phyloP scores from a whole-genome alignment of 2,797 vertebrate genomes.

The Scomberomorus guttatus region DNA sequence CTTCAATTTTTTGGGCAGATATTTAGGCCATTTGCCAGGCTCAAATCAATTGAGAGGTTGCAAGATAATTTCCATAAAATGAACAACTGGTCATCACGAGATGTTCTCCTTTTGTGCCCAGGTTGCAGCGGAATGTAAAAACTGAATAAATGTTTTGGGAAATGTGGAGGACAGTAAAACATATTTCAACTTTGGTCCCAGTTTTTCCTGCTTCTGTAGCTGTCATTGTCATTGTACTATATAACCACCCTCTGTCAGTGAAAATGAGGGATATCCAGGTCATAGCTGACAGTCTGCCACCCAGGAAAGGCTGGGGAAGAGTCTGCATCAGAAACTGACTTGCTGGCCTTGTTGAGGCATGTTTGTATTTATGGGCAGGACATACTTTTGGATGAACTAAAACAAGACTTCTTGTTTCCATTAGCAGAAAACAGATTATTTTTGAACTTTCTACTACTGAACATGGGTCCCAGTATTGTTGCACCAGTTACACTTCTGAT shows the following conservation, averaged over 20 bases:
- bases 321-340: conserved; percentile 31
- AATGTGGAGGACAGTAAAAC: conserved; percentile 23
- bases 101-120: background rate
- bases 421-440: conserved; percentile 46
- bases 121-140: background rate
- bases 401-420: conserved; percentile 52
- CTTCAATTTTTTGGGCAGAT: background rate
- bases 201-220: conserved; percentile 11
- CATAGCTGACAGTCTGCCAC: conserved; percentile 51
- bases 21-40: background rate
- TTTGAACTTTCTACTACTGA: conserved; percentile 41
- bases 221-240: conserved; percentile 8
- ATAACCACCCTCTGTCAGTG: conserved; percentile 50
- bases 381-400: conserved; percentile 23
- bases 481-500: conserved; percentile 2
- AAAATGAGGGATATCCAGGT: conserved; percentile 60
- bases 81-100: background rate
- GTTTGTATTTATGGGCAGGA: conserved; percentile 26
- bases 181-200: conserved; percentile 32
- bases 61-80: background rate
- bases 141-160: background rate
- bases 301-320: conserved; percentile 11
- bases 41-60: background rate
- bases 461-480: conserved; percentile 10
- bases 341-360: conserved; percentile 46